phyloP scores from a whole-genome alignment of 2,113 vertebrate genomes.

The Uria aalge region DNA sequence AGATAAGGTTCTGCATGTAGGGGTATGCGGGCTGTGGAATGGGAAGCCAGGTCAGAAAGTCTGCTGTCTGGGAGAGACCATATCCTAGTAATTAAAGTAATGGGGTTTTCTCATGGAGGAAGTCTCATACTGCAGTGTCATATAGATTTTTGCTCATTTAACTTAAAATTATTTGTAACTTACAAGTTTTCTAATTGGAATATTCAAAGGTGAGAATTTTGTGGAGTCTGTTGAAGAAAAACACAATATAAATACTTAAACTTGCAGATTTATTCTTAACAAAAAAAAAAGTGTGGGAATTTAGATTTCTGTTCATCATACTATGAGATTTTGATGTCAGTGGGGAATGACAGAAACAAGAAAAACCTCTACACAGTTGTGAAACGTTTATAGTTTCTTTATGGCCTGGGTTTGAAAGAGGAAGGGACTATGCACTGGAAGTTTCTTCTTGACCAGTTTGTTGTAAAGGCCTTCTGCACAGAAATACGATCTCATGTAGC shows the following conservation, averaged over 20 bases:
- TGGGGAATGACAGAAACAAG: not conserved
- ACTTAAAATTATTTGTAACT: not conserved
- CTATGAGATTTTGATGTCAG: not conserved
- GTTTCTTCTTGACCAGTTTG: not conserved
- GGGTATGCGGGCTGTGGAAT: not conserved
- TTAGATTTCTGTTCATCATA: not conserved
- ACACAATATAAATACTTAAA: not conserved
- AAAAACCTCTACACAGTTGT: not conserved
- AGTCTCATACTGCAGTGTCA: not conserved
- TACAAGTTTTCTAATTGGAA: not conserved
- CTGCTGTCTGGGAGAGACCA: not conserved
- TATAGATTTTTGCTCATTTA: not conserved
- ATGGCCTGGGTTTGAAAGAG: not conserved
- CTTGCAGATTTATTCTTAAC: not conserved
- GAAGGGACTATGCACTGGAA: not conserved
- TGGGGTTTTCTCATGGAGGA: not conserved
- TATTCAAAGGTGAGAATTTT: not conserved
- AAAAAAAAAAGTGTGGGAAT: not conserved
- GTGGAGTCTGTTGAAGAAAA: not conserved
- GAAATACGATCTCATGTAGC: not conserved
- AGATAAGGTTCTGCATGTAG: not conserved
- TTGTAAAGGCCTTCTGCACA: not conserved
- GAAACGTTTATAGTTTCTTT: not conserved
- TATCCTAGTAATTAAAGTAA: not conserved
- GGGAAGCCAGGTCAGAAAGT: not conserved